Conservation (phyloP, 2,113 vertebrate genomes). For the Chunga burmeisteri region DNA sequence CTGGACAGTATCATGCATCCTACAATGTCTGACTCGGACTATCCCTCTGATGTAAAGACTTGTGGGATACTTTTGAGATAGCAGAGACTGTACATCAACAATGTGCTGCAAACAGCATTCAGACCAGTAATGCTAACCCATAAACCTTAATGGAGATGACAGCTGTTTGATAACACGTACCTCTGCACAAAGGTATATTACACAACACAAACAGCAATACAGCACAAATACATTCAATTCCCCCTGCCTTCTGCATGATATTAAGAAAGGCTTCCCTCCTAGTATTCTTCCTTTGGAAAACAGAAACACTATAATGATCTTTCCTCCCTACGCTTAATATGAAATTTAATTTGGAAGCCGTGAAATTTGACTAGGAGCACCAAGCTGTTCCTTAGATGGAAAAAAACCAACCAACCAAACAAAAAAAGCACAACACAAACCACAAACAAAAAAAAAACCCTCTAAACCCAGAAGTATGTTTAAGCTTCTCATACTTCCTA, state of each 20-base stretch:
- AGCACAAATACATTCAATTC: not conserved
- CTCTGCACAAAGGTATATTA: not conserved
- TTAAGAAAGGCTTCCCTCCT: not conserved
- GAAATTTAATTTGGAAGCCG: not conserved
- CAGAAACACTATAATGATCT: not conserved
- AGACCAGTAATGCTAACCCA: not conserved
- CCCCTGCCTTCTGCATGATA: not conserved
- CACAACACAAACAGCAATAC: not conserved
- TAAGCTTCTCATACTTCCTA: not conserved
- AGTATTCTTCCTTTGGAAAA: not conserved
- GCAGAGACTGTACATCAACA: not conserved
- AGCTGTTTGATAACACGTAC: not conserved
- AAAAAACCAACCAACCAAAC: not conserved
- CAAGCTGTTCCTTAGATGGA: not conserved
- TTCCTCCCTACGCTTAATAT: not conserved
- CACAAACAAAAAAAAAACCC: not conserved
- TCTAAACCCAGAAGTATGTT: not conserved
- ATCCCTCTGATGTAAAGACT: not conserved
- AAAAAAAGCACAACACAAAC: not conserved
- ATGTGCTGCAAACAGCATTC: not conserved
- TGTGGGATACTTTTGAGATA: not conserved
- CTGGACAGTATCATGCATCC: not conserved
- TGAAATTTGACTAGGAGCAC: not conserved
- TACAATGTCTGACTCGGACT: not conserved
- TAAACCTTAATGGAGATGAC: not conserved